phyloP scores from a whole-genome alignment of 35 echinoderm and acorn worm species.

The Heliocidaris tuberculata region DNA sequence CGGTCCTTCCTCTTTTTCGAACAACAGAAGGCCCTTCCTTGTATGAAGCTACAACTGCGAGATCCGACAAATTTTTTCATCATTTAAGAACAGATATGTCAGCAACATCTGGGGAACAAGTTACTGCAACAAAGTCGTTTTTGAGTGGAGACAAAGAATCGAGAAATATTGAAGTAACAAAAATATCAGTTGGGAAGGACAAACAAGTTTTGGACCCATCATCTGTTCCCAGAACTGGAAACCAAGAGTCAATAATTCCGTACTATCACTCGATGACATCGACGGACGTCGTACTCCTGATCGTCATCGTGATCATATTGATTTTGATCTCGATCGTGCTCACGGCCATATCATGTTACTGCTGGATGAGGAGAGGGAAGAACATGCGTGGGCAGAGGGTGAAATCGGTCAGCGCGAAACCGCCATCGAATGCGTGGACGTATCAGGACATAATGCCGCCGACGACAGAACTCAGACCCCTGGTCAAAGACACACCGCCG shows the following conservation, averaged over 20 bases:
- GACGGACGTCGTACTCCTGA: not conserved
- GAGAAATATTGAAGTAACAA: not conserved
- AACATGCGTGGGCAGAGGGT: not conserved
- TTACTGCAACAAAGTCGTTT: not conserved
- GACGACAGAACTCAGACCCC: not conserved
- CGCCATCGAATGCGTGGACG: conserved; percentile 6
- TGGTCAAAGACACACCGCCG: not conserved
- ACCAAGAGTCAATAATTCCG: not conserved
- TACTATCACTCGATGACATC: not conserved
- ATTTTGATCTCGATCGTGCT: not conserved
- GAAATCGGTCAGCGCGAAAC: not conserved
- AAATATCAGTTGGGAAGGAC: not conserved
- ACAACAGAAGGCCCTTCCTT: not conserved
- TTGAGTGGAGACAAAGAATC: not conserved
- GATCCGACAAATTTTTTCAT: not conserved
- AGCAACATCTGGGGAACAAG: not conserved
- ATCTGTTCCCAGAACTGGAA: not conserved
- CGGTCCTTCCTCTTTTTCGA: not conserved
- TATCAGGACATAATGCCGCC: conserved; percentile 35
- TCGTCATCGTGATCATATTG: not conserved
- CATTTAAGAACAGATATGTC: not conserved
- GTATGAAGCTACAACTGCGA: not conserved
- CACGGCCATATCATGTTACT: not conserved
- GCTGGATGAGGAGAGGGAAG: not conserved
- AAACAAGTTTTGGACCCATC: not conserved